Percentiles rank a stretch among this genome's conserved stretches.
Conservation (phyloP, 1,140 invertebrate genomes). For the Hyles vespertilio region DNA sequence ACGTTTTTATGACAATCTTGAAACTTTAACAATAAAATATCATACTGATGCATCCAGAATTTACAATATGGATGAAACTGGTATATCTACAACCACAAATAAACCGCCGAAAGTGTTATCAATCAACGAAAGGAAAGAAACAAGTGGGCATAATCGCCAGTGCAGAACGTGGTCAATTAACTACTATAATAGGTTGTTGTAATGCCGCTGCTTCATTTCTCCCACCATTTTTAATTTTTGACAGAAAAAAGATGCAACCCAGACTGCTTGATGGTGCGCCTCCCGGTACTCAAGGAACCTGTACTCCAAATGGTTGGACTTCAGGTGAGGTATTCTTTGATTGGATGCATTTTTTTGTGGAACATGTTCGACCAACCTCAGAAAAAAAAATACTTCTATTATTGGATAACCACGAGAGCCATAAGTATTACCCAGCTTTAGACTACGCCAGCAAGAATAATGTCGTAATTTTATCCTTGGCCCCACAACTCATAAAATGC, state of each 20-base stretch:
- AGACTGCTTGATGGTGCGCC: conserved; percentile 31
- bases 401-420: conserved; percentile 23
- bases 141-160: conserved; percentile 39
- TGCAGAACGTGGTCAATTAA: conserved; percentile 41
- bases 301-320: conserved; percentile 31
- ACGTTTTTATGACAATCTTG: conserved; percentile 31
- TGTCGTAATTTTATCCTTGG: conserved; percentile 24
- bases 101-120: conserved; percentile 38
- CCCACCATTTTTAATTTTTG: conserved; percentile 35
- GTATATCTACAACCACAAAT: conserved; percentile 30
- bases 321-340: conserved; percentile 29
- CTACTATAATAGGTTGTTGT: conserved; percentile 38
- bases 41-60: conserved; percentile 30
- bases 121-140: conserved; percentile 36
- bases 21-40: conserved; percentile 27
- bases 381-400: conserved; percentile 17
- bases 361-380: conserved; percentile 14
- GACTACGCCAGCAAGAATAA: conserved; percentile 22
- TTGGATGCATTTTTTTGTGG: conserved; percentile 26
- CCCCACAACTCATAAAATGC: conserved; percentile 18
- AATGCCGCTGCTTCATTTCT: conserved; percentile 42
- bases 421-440: conserved; percentile 23
- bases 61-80: conserved; percentile 46
- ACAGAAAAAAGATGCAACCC: conserved; percentile 30
- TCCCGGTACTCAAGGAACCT: conserved; percentile 30